These are phyloP conservation scores for Stigmatopora argus DNA, from an alignment of 2,113 vertebrate genomes.

Conservation along the genomic window DNA sequence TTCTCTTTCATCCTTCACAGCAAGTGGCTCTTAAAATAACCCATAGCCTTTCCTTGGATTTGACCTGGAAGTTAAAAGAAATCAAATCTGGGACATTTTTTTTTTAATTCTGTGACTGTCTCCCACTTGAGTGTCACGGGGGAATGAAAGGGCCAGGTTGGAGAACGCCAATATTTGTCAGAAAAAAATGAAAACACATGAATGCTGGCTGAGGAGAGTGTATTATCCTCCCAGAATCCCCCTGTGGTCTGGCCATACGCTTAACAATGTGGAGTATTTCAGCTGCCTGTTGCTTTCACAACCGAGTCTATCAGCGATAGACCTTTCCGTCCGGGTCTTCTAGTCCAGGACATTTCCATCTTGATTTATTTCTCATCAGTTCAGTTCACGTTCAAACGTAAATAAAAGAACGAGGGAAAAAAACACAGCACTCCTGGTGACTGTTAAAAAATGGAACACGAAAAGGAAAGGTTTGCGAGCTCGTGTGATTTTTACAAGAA, in stretches of 20 bases:
- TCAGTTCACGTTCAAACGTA: not conserved
- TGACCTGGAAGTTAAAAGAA: conserved; percentile 47
- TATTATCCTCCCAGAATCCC: conserved; percentile 34
- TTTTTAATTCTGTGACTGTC: conserved; percentile 2
- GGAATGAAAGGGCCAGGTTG: conserved; percentile 20
- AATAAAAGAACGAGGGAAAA: conserved; percentile 6
- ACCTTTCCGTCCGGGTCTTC: conserved; percentile 42
- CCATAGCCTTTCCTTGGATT: conserved; percentile 31
- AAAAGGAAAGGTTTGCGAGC: conserved; percentile 54
- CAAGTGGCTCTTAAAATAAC: conserved; percentile 20
- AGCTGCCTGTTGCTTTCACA: conserved; percentile 19
- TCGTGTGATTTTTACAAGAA: conserved; percentile 11
- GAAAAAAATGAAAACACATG: conserved; percentile 36
- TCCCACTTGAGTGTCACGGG: not conserved
- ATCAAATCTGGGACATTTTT: conserved; percentile 17
- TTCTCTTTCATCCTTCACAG: conserved; percentile 10
- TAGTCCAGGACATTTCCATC: conserved; percentile 30
- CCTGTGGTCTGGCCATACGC: conserved; percentile 17
- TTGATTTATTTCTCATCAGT: conserved; percentile 50
- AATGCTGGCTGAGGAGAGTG: conserved; percentile 18
- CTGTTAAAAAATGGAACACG: conserved; percentile 56
- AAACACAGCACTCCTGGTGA: conserved; percentile 37
- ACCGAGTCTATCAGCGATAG: conserved; percentile 12
- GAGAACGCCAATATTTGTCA: conserved; percentile 33
- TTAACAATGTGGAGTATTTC: conserved; percentile 40